phyloP scores from a whole-genome alignment of 2,888 invertebrate species.

The Campopleginae sp. region DNA sequence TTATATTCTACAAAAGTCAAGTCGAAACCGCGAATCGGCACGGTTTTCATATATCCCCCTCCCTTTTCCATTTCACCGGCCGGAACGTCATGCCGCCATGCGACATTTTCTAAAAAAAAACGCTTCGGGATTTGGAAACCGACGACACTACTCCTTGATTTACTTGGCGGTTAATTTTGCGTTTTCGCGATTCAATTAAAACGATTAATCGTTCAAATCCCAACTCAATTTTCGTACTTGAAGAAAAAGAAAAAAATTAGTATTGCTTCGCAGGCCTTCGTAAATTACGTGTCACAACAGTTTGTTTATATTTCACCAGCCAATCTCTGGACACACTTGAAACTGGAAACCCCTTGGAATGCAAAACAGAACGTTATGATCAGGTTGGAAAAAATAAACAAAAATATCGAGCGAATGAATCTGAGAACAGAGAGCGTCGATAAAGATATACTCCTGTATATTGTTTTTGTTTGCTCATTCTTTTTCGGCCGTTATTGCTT shows the following conservation, averaged over 20 bases:
- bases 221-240: background rate
- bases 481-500: background rate
- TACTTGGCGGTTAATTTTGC: background rate
- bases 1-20: background rate
- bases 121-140: background rate
- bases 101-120: background rate
- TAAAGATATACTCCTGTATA: background rate
- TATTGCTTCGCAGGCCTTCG: background rate
- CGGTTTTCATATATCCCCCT: background rate
- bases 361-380: background rate
- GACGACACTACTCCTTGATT: background rate
- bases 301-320: background rate
- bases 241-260: background rate
- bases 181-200: background rate
- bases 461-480: background rate
- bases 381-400: background rate
- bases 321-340: background rate
- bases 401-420: constrained; percentile 4
- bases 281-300: background rate
- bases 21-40: background rate
- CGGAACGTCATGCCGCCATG: constrained; percentile 1
- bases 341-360: background rate
- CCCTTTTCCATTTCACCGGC: background rate
- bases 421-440: background rate
- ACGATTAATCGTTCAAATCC: background rate